Conservation (phyloP, 2,113 vertebrate genomes). For the Alaudala cheleensis region DNA sequence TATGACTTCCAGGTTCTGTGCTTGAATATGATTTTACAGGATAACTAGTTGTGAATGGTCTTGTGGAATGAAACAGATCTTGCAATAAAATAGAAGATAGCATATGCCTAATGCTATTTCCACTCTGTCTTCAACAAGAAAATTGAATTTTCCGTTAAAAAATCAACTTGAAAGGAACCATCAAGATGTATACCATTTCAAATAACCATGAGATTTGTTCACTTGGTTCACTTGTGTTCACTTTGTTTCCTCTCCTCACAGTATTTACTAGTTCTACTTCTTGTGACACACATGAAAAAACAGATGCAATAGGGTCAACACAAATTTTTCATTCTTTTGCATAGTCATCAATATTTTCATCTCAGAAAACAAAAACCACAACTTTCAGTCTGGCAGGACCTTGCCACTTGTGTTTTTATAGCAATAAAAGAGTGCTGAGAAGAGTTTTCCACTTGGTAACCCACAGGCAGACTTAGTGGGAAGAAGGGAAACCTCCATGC, state of each 20-base stretch:
- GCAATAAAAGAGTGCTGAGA: neutral
- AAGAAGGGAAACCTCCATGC: neutral
- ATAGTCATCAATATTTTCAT: neutral
- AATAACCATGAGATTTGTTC: neutral
- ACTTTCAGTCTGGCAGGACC: neutral
- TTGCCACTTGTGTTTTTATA: neutral
- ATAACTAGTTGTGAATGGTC: constrained; percentile 5
- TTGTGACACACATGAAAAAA: neutral
- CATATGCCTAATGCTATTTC: neutral
- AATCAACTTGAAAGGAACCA: neutral
- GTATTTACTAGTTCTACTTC: neutral
- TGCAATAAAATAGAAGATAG: neutral
- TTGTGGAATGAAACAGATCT: neutral
- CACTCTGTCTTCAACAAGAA: neutral
- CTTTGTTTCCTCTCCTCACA: neutral
- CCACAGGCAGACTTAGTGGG: neutral
- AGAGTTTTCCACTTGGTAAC: neutral
- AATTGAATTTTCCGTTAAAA: neutral
- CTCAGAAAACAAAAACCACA: neutral
- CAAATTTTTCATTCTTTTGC: neutral
- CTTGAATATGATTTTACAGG: constrained; percentile 3
- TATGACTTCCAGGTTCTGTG: neutral
- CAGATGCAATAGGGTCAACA: neutral
- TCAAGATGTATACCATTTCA: neutral
- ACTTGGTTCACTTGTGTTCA: neutral